These are phyloP conservation scores for Solenodon paradoxus DNA, from an alignment of 2,113 vertebrate genomes.

Conservation along the genomic window DNA sequence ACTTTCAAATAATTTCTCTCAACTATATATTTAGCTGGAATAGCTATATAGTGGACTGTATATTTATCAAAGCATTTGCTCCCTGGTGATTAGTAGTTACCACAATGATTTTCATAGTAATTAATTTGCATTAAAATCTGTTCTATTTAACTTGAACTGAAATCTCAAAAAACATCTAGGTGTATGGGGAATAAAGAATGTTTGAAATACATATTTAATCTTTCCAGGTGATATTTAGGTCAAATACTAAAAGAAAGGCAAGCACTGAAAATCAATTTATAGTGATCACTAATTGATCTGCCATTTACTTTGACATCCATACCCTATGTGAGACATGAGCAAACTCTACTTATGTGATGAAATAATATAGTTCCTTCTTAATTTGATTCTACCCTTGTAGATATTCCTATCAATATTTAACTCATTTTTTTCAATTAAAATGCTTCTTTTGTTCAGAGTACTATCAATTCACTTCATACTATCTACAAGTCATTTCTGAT, in stretches of 20 bases:
- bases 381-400: background rate
- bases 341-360: background rate
- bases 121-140: background rate
- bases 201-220: background rate
- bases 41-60: background rate
- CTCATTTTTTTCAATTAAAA: constrained; percentile 19
- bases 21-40: background rate
- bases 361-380: background rate
- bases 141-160: background rate
- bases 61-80: background rate
- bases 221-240: background rate
- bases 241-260: background rate
- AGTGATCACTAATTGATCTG: background rate
- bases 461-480: background rate
- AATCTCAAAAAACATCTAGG: background rate
- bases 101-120: background rate
- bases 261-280: background rate
- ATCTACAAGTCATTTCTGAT: constrained; percentile 30
- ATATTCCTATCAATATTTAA: constrained; percentile 3
- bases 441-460: background rate
- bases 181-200: background rate
- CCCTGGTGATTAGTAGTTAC: background rate
- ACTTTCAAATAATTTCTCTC: background rate
- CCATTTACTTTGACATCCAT: background rate
- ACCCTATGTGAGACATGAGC: background rate